phyloP scores from a whole-genome alignment of 2,113 vertebrate species.

The Chionomys nivalis region DNA sequence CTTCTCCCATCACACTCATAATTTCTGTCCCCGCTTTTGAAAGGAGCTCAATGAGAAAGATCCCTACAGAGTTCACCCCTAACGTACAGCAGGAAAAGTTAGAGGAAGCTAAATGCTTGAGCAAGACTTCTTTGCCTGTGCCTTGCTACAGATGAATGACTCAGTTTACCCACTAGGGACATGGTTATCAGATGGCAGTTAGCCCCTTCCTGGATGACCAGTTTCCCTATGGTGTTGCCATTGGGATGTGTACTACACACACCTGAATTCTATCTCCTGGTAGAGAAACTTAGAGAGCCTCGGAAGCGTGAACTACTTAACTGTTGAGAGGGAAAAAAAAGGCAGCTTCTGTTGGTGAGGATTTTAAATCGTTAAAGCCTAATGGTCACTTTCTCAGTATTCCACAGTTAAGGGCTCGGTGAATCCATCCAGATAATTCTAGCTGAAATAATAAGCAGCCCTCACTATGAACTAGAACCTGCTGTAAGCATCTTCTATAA shows the following conservation, averaged over 20 bases:
- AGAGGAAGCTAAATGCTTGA: conserved; percentile 58
- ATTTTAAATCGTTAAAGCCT: conserved; percentile 1
- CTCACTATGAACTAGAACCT: background rate
- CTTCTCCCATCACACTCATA: background rate
- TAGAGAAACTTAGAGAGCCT: conserved; percentile 62
- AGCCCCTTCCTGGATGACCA: conserved; percentile 56
- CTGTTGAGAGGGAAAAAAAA: background rate
- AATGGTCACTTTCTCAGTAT: background rate
- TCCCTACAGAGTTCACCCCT: conserved; percentile 75
- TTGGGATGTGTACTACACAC: background rate
- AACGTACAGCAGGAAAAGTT: conserved; percentile 63
- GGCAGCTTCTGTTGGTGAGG: background rate
- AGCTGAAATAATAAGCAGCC: background rate
- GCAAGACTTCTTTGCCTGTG: background rate
- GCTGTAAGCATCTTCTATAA: background rate
- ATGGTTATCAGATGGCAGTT: conserved; percentile 70
- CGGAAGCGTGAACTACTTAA: background rate
- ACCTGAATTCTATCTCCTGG: conserved; percentile 61
- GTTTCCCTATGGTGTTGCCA: background rate
- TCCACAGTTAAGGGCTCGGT: background rate
- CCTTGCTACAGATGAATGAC: background rate
- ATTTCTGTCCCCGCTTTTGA: conserved; percentile 47
- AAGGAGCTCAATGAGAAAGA: conserved; percentile 79
- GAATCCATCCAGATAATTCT: background rate
- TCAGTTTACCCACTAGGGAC: conserved; percentile 79